Base-by-base conservation (phyloP, 2,888 invertebrate species). In the Brenthis daphne region DNA sequence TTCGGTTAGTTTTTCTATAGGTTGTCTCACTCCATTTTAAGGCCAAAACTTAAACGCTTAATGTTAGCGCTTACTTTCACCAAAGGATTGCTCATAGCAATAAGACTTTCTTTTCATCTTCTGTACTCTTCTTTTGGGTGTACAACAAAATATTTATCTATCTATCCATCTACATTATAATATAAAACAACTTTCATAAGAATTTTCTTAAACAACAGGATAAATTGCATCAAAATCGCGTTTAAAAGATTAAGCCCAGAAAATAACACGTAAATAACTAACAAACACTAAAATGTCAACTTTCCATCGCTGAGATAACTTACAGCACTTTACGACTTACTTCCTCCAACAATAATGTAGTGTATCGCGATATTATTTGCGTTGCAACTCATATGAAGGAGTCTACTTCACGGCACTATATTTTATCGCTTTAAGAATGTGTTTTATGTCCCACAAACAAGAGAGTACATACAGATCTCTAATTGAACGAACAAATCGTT, bases 391-490 rank as follows among this genome's bases (percentile, higher is more conserved):
- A 47, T 64, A 16, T 16, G 6, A 53, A 33, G 43, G 64, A 70
- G 70, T 65, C 69, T 67, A 74, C 74, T 74, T 67, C 67, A 67
- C 69, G 64, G 63, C 72, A 70, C 69, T 68, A 70, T 68, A 70
- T 70, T 71, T 75, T 72, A 75, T 74, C 64, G 74, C 66, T 73
- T 63, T 68, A 73, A 75, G 68, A 66, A 74, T 70, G 69, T 71
- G 72, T 75, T 75, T 75, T 75, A 75, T 74, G 69, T 69, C 71
- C 70, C 71, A 74, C 68, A 69, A 71, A 71, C 65, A 33, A 51
- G 6, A 8, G 58, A 37, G 54, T 66, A 69, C 37, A 69, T 61
- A 74, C 33, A 64, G 37, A n/a, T 47, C 2, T 20, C 0, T 6
- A 68, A 57, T 66, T 61, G 54, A 50, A 8, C 53, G 16, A 50